Evolutionary conservation across 2,888 invertebrate genomes (phyloP), one percentile per base, ranked within the genome.

Genomic region (Microctonus aethiopoides): DNA sequence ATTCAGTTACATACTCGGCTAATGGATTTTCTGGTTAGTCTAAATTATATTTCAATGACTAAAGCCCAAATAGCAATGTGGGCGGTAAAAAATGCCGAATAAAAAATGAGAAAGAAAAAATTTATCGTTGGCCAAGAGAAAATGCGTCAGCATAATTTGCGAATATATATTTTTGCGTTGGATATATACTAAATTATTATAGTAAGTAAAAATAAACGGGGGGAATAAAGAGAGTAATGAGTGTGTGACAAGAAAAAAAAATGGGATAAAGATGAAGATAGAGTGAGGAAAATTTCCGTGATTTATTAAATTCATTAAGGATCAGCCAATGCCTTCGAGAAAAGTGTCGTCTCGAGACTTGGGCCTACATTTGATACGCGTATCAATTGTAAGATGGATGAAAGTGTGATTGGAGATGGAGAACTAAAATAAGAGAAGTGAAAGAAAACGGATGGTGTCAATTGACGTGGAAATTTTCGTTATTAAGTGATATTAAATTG

Each of bases 231-330:
- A 20, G 36, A 29, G 10, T 29, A 22, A 36, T 26, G 59, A 36
- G 26, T n/a, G n/a, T n/a, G n/a, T n/a, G n/a, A n/a, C n/a, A n/a
- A 51, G 22, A 64, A 61, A 62, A 32, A 26, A 52, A 5, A 56
- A 46, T 59, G 61, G 39, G 22, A 46, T 56, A 20, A 36, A 61
- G 10, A 24, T 26, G 57, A 10, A 36, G 16, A 62, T 32, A 29
- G 32, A 59, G 67, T 63, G 16, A 24, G 24, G n/a, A 52, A 59
- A 54, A 24, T 36, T 39, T 71, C 54, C 1, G 59, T 73, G 73
- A 74, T 74, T 74, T 73, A 73, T 74, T 61, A 66, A 68, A 73
- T 74, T 73, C 71, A 73, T 74, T 71, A 73, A 71, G 73, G n/a
- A n/a, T n/a, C 1, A 65, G 52, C 59, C 59, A 32, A 60, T 52